phyloP scores from a whole-genome alignment of 2,888 invertebrate species.

The Cerceris rybyensis region DNA sequence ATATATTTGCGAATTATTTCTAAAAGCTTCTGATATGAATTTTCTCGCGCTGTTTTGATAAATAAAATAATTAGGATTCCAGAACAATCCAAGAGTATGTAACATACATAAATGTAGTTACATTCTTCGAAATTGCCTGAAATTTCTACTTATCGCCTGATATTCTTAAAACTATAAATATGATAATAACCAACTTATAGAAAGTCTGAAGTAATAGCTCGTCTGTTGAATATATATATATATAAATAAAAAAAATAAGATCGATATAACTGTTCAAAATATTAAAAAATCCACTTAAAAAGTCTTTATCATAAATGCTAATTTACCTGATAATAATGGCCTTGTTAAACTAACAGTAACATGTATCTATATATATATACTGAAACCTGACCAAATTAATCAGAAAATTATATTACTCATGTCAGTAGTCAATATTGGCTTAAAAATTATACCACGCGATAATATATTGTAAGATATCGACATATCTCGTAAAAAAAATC shows the following conservation, averaged over 20 bases:
- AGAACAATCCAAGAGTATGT: too few relatives aligned
- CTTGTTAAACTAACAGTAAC: slow-evolving; percentile 39
- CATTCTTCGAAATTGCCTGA: too few relatives aligned
- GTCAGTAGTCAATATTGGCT: slow-evolving; percentile 35
- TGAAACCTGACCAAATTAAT: slow-evolving; percentile 39
- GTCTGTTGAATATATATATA: background rate
- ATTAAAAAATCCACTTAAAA: slow-evolving; percentile 4
- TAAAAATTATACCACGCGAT: slow-evolving; percentile 27
- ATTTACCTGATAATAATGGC: slow-evolving; percentile 50
- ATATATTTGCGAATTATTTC: too few relatives aligned
- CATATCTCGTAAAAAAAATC: slow-evolving; percentile 35
- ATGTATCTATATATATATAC: background rate
- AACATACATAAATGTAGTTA: too few relatives aligned
- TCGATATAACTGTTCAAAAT: slow-evolving; percentile 9
- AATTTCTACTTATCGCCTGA: too few relatives aligned
- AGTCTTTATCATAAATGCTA: slow-evolving; percentile 20
- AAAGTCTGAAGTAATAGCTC: background rate
- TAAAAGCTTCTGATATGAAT: too few relatives aligned
- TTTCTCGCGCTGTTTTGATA: too few relatives aligned
- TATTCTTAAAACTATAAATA: background rate
- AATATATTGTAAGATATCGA: slow-evolving; percentile 26
- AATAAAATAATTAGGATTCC: too few relatives aligned
- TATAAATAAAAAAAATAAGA: background rate
- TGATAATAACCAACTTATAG: background rate
- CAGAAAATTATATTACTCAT: slow-evolving; percentile 15